phyloP scores from a whole-genome alignment of 2,888 invertebrate genomes.

The Sinotaia quadrata region DNA sequence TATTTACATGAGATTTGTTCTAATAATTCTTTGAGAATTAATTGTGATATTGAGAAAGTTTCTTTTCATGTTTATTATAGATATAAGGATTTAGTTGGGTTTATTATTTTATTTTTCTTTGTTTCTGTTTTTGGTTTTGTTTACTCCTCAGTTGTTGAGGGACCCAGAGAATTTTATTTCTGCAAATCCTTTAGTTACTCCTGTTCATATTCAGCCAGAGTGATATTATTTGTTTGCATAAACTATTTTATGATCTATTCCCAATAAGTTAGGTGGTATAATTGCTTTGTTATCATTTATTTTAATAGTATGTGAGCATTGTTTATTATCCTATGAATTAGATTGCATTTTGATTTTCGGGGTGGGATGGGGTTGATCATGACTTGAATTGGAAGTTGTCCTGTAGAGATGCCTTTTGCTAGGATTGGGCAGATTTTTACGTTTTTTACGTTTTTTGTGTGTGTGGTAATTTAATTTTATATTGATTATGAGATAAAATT shows the following conservation, averaged over 20 bases:
- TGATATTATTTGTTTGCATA: slow-evolving; percentile 89
- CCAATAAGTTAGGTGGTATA: slow-evolving; percentile 85
- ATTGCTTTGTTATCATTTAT: slow-evolving; percentile 80
- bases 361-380: slow-evolving; percentile 76
- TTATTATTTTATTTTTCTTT: slow-evolving; percentile 65
- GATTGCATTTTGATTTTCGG: no score
- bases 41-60: slow-evolving; percentile 80
- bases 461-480: slow-evolving; percentile 15
- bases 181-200: slow-evolving; percentile 81
- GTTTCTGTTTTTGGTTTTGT: slow-evolving; percentile 75
- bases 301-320: slow-evolving; percentile 79
- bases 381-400: slow-evolving; percentile 82
- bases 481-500: slow-evolving; percentile 14
- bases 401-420: slow-evolving; percentile 79
- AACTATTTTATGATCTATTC: slow-evolving; percentile 85
- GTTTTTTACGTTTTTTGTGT: slow-evolving; percentile 39
- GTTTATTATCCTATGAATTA: no score
- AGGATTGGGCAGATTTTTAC: slow-evolving; percentile 43
- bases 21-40: slow-evolving; percentile 79
- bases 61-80: slow-evolving; percentile 81
- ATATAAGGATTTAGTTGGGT: slow-evolving; percentile 77
- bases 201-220: slow-evolving; percentile 86
- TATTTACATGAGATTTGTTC: slow-evolving; percentile 81
- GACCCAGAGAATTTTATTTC: slow-evolving; percentile 84
- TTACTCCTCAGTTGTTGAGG: slow-evolving; percentile 78